Conservation (phyloP, 2,888 invertebrate species). For the Nephrocerus scutellatus region DNA sequence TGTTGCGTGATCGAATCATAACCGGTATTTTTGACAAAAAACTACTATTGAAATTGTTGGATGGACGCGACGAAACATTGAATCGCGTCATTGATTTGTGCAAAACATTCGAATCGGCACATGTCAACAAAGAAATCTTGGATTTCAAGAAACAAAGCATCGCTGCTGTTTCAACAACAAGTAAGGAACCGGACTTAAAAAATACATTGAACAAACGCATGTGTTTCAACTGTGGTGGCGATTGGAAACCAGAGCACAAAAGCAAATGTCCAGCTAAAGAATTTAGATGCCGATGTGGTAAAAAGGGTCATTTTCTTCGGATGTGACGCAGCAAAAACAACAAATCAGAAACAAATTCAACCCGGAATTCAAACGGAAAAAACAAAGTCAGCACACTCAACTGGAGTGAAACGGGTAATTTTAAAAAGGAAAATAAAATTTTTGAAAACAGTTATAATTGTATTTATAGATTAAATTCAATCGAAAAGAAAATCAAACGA, state of each 20-base stretch:
- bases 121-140: conserved; percentile 7
- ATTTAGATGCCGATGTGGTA: conserved; percentile 6
- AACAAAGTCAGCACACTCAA: too few relatives aligned
- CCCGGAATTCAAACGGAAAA: too few relatives aligned
- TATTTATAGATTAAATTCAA: too few relatives aligned
- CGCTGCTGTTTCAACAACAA: neutral
- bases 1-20: conserved; percentile 20
- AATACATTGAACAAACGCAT: neutral
- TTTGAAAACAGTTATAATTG: too few relatives aligned
- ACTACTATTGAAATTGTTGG: conserved; percentile 13
- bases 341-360: too few relatives aligned
- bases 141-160: neutral
- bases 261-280: conserved; percentile 8
- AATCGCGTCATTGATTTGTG: conserved; percentile 15
- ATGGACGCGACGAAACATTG: conserved; percentile 16
- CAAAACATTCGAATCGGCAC: conserved; percentile 13
- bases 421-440: too few relatives aligned
- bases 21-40: conserved; percentile 18
- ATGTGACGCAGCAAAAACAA: too few relatives aligned
- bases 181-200: neutral
- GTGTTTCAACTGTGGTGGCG: conserved; percentile 15
- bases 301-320: conserved; percentile 3
- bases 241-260: conserved; percentile 3
- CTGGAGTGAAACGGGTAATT: too few relatives aligned
- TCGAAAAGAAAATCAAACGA: too few relatives aligned